Base-by-base conservation (phyloP, 2,888 invertebrate species). In the Invenusta paracnida region DNA sequence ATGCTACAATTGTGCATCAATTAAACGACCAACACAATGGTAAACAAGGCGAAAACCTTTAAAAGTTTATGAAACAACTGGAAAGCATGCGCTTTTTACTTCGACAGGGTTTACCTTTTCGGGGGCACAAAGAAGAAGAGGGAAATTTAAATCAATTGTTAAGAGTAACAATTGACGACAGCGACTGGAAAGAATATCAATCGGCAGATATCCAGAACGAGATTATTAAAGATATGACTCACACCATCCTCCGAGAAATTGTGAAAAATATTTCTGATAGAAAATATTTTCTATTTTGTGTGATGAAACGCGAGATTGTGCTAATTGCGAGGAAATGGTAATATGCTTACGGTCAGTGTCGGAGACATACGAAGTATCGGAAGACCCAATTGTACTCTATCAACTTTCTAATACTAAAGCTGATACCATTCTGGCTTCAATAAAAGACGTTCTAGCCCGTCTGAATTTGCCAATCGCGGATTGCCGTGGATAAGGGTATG, bases 401-500 rank as follows among this genome's bases (percentile, higher is more conserved):
- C 82, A 5, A 82, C 2, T 82, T 25, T 2, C 28, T 29, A 30
- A 82, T 29, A 82, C 25, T 23, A 82, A 28, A 29, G 82, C 29
- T 1, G 82, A 1, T 27, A 1, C 2, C 5, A 23, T 82, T 29
- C 17, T 30, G 30, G 82, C 28, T 29, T 25, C 82, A 27, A 29
- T 82, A 27, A 5, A 29, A 29, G 28, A 82, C 28, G 28, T 29
- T 29, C 28, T 82, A 25, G 28, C 28, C 2, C 5, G 28, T 1
- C 17, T 23, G 5, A 30, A 27, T 29, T 82, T 82, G 30, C 28
- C 5, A 82, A 82, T 82, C 30, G 1, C 5, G 1, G 28, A 82
- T 82, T 27, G 5, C 11, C 28, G 82, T 82, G 82, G 82, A 2
- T 28, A 82, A 82, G 82, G 82, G 28, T 82, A 82, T 82, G 82